phyloP scores from a whole-genome alignment of 2,888 invertebrate species.

The Cephus sareptanus region DNA sequence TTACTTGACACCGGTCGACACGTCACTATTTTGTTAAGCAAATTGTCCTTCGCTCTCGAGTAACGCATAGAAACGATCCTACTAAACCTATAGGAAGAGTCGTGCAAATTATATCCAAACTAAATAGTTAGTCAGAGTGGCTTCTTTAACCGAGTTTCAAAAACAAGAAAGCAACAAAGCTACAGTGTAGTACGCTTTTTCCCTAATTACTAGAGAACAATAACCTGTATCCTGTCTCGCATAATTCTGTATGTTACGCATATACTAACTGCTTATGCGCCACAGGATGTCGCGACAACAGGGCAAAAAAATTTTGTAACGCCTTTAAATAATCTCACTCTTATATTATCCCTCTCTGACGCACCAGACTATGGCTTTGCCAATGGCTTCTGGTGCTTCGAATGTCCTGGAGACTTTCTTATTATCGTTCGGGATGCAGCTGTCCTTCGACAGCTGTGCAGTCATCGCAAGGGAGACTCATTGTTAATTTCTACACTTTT shows the following conservation, averaged over 20 bases:
- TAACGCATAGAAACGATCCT: background rate
- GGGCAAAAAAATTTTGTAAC: background rate
- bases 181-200: background rate
- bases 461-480: slow-evolving; percentile 36
- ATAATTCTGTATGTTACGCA: background rate
- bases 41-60: background rate
- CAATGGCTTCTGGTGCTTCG: background rate
- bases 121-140: background rate
- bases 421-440: slow-evolving; percentile 41
- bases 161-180: background rate
- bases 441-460: slow-evolving; percentile 53
- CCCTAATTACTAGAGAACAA: background rate
- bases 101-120: background rate
- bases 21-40: background rate
- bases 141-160: background rate
- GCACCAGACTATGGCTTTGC: background rate
- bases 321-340: background rate
- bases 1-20: background rate
- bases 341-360: background rate
- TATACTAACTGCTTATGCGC: background rate
- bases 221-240: background rate
- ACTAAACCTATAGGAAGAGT: background rate
- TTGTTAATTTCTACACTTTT: slow-evolving; percentile 48
- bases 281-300: background rate
- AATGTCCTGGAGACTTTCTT: background rate